Evolutionary conservation across 2,113 vertebrate species (phyloP).

Genomic region (Meleagris gallopavo): DNA sequence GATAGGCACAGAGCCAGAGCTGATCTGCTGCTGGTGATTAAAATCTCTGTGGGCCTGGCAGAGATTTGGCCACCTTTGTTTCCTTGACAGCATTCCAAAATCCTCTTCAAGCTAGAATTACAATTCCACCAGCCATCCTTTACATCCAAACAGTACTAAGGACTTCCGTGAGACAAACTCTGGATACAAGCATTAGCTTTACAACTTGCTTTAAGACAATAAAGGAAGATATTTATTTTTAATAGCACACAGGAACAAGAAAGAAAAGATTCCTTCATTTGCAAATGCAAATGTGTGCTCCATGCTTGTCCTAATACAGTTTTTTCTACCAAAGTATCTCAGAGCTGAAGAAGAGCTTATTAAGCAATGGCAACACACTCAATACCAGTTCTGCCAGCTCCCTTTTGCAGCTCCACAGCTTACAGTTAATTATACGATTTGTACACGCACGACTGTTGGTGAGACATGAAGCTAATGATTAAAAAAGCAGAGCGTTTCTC

Average conservation of each 20-base stretch:
- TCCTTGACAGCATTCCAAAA: slow-evolving; percentile 18
- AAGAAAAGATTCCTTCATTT: neutral
- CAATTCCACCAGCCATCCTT: neutral
- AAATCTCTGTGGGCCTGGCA: neutral
- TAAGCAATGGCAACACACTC: neutral
- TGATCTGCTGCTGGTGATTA: neutral
- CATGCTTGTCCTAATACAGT: neutral
- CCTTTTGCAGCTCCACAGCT: neutral
- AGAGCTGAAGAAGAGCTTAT: slow-evolving; percentile 1
- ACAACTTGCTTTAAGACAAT: neutral
- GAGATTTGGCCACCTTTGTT: neutral
- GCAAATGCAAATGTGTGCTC: neutral
- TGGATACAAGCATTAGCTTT: neutral
- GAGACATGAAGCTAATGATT: neutral
- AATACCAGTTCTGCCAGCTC: neutral
- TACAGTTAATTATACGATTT: neutral
- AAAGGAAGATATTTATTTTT: neutral
- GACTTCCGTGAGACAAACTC: neutral
- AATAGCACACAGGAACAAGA: neutral
- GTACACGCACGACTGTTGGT: neutral
- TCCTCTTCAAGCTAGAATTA: slow-evolving; percentile 9
- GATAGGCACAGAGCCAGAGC: slow-evolving; percentile 13
- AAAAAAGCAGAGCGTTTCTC: neutral
- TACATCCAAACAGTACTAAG: neutral
- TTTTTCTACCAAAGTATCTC: neutral